phyloP scores from a whole-genome alignment of 1,140 invertebrate genomes.

The Aphis craccivora region DNA sequence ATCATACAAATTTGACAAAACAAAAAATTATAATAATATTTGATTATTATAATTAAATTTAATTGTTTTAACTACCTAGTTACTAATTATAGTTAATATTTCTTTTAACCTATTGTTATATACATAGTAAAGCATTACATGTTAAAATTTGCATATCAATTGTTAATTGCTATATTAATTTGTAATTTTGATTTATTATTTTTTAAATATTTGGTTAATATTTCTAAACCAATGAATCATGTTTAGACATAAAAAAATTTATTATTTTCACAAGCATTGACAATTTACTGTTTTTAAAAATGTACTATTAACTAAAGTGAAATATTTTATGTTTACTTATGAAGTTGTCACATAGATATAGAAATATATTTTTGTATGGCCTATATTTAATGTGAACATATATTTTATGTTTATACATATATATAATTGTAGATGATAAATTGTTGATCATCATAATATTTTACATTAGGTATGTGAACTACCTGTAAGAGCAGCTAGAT shows the following conservation, averaged over 20 bases:
- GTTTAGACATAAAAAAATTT: not conserved
- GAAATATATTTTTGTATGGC: no score
- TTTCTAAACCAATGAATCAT: not conserved
- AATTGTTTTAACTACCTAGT: not conserved
- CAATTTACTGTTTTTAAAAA: not conserved
- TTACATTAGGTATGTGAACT: conserved; percentile 84
- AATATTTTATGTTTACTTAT: not conserved
- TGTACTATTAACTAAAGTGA: not conserved
- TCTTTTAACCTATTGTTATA: not conserved
- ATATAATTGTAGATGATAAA: not conserved
- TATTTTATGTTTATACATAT: no score
- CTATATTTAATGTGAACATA: no score
- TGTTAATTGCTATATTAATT: not conserved
- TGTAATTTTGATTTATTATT: not conserved
- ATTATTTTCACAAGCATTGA: not conserved
- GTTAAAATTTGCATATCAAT: not conserved
- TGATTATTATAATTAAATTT: not conserved
- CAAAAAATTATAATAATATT: not conserved
- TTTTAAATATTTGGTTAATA: not conserved
- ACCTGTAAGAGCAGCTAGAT: conserved; percentile 93
- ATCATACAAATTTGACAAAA: not conserved
- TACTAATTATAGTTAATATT: not conserved
- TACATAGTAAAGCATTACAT: not conserved
- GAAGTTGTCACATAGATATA: no score
- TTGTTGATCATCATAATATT: conserved; percentile 29